A percentile compares a stretch with the other conserved stretches of the same genome.
These are phyloP conservation scores for Myzus persicae DNA, from an alignment of 1,140 invertebrate genomes.

Conservation along the genomic window DNA sequence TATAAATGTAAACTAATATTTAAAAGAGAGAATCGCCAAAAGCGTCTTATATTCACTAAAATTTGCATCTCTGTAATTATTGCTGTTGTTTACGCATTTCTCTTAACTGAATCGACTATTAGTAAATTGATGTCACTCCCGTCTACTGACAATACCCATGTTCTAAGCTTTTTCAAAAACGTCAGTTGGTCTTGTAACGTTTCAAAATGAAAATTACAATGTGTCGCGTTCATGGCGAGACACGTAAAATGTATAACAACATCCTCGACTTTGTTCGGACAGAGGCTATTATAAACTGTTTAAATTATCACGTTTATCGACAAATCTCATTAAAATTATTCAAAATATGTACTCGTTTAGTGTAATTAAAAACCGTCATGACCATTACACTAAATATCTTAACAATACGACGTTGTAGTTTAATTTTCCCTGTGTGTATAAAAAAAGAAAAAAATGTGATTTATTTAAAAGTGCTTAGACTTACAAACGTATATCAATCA, in stretches of 20 bases:
- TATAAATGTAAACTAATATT: too few species aligned
- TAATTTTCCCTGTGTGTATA: too few species aligned
- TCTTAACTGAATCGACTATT: background rate
- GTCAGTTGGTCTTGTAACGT: background rate
- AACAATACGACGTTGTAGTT: too few species aligned
- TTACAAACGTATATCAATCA: fast-evolving
- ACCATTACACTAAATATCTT: background rate
- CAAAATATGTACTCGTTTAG: background rate
- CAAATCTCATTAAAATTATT: slow-evolving; percentile 17
- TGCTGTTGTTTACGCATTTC: background rate
- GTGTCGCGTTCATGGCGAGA: background rate
- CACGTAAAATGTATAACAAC: slow-evolving; percentile 15
- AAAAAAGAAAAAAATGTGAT: too few species aligned
- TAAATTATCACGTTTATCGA: background rate
- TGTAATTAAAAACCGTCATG: background rate
- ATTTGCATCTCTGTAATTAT: background rate
- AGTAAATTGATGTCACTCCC: background rate
- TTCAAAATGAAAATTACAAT: background rate
- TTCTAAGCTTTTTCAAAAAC: slow-evolving; percentile 37
- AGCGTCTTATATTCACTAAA: too few species aligned
- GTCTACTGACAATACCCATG: background rate
- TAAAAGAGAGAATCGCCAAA: too few species aligned
- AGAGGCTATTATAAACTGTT: background rate
- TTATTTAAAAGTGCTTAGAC: background rate
- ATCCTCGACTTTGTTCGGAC: slow-evolving; percentile 33